Percentiles rank a stretch among this genome's conserved stretches.
These are phyloP conservation scores for Aphis gossypii DNA, from an alignment of 1,140 invertebrate genomes.

Conservation along the genomic window DNA sequence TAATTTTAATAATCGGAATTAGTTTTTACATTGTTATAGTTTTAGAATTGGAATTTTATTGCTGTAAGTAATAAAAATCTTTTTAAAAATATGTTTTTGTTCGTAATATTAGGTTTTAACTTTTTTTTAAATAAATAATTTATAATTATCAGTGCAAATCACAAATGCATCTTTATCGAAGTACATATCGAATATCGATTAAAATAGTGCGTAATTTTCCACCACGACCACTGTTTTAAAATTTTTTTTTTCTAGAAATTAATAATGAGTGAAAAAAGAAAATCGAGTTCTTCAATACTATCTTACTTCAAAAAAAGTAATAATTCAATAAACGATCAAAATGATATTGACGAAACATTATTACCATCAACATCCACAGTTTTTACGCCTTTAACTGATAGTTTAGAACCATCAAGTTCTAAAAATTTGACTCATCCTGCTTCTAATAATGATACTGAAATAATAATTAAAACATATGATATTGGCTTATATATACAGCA, in stretches of 20 bases:
- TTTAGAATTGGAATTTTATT: too few species aligned
- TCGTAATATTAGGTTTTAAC: too few species aligned
- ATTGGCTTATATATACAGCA: not conserved
- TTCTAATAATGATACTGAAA: not conserved
- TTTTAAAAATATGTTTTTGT: too few species aligned
- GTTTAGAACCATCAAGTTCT: not conserved
- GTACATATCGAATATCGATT: not conserved
- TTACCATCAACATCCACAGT: not conserved
- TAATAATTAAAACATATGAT: constrained; percentile 9
- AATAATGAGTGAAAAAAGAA: constrained; percentile 23
- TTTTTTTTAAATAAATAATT: not conserved
- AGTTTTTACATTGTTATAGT: too few species aligned
- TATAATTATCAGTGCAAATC: not conserved
- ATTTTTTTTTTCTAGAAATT: not conserved
- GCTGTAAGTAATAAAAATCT: too few species aligned
- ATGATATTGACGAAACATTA: constrained; percentile 31
- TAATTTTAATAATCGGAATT: too few species aligned
- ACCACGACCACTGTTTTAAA: not conserved
- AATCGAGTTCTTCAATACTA: constrained; percentile 15
- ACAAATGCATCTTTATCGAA: not conserved
- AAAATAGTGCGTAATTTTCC: not conserved
- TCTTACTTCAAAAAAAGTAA: constrained; percentile 29
- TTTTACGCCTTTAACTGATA: constrained; percentile 16
- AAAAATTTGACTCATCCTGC: not conserved
- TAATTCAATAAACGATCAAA: constrained; percentile 16